phyloP scores from a whole-genome alignment of 2,113 vertebrate genomes.

The Electrona antarctica region DNA sequence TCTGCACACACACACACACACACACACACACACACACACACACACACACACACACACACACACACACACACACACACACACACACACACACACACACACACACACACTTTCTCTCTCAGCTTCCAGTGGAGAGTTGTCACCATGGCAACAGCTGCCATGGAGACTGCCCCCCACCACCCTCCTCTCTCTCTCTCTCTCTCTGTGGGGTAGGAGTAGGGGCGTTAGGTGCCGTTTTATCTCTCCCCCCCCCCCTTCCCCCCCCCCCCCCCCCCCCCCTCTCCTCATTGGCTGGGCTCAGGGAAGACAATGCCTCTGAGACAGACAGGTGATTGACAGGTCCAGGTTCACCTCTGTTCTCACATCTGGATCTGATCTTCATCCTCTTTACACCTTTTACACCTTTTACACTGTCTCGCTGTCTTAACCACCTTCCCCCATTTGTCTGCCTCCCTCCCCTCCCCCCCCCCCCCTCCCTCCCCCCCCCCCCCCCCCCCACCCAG shows the following conservation, averaged over 20 bases:
- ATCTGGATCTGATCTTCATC: conserved; percentile 38
- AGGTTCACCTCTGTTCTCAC: conserved; percentile 40
- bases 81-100: background rate
- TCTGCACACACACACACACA: background rate
- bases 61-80: conserved; percentile 1
- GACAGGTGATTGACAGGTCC: conserved; percentile 51
- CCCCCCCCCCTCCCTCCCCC: background rate
- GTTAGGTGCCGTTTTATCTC: background rate
- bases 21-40: conserved; percentile 4
- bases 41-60: background rate
- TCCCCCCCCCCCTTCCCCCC: background rate
- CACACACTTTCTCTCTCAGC: conserved; percentile 29
- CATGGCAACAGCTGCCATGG: conserved; percentile 70
- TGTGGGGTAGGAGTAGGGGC: background rate
- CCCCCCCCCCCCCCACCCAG: conserved; percentile 67
- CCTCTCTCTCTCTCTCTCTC: conserved; percentile 19
- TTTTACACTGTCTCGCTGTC: background rate
- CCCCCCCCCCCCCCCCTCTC: background rate
- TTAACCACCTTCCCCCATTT: background rate
- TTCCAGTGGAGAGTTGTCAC: conserved; percentile 62
- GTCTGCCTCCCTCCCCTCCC: background rate
- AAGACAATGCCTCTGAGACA: conserved; percentile 13
- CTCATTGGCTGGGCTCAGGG: conserved; percentile 45
- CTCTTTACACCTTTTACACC: too few relatives aligned
- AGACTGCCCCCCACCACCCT: conserved; percentile 33